Evolutionary conservation across 2,888 invertebrate genomes (phyloP).

Genomic region (Polyommatus iphigenia): DNA sequence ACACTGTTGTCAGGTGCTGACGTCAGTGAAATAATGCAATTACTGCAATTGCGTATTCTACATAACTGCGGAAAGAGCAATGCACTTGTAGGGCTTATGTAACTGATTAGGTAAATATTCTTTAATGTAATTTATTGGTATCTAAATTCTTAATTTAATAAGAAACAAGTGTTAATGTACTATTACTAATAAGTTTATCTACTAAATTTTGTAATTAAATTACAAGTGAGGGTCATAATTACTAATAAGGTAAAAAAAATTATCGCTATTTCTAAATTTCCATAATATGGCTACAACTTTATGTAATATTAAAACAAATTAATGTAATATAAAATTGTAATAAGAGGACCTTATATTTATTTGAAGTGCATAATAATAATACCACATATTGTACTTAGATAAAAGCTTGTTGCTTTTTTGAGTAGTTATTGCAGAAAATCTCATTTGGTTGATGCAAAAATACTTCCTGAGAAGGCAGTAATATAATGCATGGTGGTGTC

Average conservation of each 20-base stretch:
- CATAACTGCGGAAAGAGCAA: slow-evolving; percentile 50
- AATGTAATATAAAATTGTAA: neutral
- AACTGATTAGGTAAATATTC: slow-evolving; percentile 37
- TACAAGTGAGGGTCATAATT: neutral
- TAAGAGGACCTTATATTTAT: too few species aligned
- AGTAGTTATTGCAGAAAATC: slow-evolving; percentile 42
- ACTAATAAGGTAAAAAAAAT: neutral
- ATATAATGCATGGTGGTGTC: slow-evolving; percentile 56
- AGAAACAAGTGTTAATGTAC: neutral
- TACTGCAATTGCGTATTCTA: slow-evolving; percentile 53
- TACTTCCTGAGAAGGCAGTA: slow-evolving; percentile 64
- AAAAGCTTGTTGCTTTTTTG: too few species aligned
- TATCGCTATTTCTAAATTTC: neutral
- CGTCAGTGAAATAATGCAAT: slow-evolving; percentile 62
- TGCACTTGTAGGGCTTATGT: slow-evolving; percentile 59
- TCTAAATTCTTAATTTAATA: slow-evolving; percentile 5
- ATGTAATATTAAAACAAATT: neutral
- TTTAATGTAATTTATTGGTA: slow-evolving; percentile 20
- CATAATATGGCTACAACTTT: neutral
- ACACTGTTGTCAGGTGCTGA: slow-evolving; percentile 37
- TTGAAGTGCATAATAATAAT: too few species aligned
- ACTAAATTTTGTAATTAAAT: neutral
- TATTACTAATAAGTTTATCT: neutral
- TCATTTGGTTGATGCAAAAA: slow-evolving; percentile 60
- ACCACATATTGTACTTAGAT: too few species aligned